Percentiles rank a stretch among this genome's conserved stretches.
Evolutionary conservation across 2,797 vertebrate genomes (phyloP).

Genomic region (Acrossocheilus fasciatus): DNA sequence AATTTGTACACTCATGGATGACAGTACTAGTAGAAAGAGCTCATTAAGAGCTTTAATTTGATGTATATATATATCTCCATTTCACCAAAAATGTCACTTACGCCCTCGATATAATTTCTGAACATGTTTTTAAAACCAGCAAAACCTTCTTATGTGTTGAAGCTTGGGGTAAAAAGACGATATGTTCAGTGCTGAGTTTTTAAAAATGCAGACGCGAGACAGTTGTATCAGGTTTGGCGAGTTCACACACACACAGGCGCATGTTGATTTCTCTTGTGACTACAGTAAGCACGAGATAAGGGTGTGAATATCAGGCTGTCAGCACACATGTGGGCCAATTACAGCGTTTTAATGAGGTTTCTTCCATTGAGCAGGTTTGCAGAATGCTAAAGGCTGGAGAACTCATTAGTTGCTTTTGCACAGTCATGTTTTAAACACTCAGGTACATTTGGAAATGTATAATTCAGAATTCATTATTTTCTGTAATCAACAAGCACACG

Average conservation of each 20-base stretch:
- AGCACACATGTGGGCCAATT: conserved; percentile 63
- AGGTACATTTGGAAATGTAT: neutral
- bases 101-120: neutral
- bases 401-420: conserved; percentile 28
- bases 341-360: conserved; percentile 52
- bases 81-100: too few relatives aligned
- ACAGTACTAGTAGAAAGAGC: too few relatives aligned
- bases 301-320: conserved; percentile 44
- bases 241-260: conserved; percentile 37
- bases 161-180: neutral
- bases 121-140: neutral
- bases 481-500: neutral
- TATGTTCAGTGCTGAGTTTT: neutral
- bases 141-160: neutral
- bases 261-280: conserved; percentile 58
- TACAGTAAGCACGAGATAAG: conserved; percentile 47
- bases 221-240: conserved; percentile 33
- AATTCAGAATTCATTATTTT: conserved; percentile 1
- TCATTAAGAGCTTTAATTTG: too few relatives aligned
- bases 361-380: conserved; percentile 8
- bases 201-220: conserved; percentile 7
- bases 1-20: too few relatives aligned
- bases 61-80: too few relatives aligned
- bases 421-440: conserved; percentile 25
- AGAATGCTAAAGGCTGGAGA: conserved; percentile 33